Evolutionary conservation across 2,113 vertebrate species (phyloP).

Genomic region (mouse (Mus musculus)): GRCm39 chr2:150878501-150879000

Average conservation of each 20-base stretch:
- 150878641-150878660: background rate
- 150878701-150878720: background rate
- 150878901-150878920: background rate
- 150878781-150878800: background rate
- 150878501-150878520: no score
- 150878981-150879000: background rate
- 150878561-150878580: no score
- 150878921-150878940: background rate
- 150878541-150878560: no score
- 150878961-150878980: background rate
- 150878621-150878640: background rate
- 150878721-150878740: background rate
- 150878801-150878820: background rate
- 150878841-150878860: background rate
- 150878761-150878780: background rate
- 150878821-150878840: background rate
- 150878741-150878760: background rate
- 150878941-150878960: background rate
- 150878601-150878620: conserved; percentile 27
- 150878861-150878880: background rate
- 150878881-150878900: background rate
- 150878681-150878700: background rate
- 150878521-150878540: no score
- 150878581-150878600: no score
- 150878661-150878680: background rate